phyloP scores from a whole-genome alignment of 2,888 invertebrate genomes.

The Sympetrum striolatum region DNA sequence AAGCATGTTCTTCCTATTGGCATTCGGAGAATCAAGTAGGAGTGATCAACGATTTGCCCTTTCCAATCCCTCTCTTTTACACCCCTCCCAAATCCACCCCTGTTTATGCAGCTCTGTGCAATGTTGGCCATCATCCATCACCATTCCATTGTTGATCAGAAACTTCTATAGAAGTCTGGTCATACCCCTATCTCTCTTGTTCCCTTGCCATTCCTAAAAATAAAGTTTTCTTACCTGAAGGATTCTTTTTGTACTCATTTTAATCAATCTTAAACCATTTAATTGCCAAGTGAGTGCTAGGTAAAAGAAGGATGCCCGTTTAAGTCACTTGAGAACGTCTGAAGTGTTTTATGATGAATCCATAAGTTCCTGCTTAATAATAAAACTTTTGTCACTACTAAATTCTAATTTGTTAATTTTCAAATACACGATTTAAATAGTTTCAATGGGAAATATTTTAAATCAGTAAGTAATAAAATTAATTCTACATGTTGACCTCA shows the following conservation, averaged over 20 bases:
- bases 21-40: not conserved
- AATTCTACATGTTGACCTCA: no score
- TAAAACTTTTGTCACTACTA: no score
- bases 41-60: not conserved
- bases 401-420: no score
- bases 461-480: no score
- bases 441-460: no score
- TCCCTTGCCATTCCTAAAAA: slow-evolving; percentile 42
- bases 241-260: not conserved
- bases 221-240: slow-evolving; percentile 42
- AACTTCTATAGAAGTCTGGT: not conserved
- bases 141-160: slow-evolving; percentile 38
- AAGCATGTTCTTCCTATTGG: slow-evolving; percentile 10
- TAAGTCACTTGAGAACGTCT: no score
- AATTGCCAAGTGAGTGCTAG: no score
- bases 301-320: no score
- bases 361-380: no score
- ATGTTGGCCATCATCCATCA: slow-evolving; percentile 37
- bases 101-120: slow-evolving; percentile 6
- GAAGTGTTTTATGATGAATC: no score
- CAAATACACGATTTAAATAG: no score
- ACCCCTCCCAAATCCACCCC: not conserved
- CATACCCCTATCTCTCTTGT: slow-evolving; percentile 33
- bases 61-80: not conserved
- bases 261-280: not conserved